Evolutionary conservation across 2,888 invertebrate genomes (phyloP).

Genomic region (Xylota segnis): DNA sequence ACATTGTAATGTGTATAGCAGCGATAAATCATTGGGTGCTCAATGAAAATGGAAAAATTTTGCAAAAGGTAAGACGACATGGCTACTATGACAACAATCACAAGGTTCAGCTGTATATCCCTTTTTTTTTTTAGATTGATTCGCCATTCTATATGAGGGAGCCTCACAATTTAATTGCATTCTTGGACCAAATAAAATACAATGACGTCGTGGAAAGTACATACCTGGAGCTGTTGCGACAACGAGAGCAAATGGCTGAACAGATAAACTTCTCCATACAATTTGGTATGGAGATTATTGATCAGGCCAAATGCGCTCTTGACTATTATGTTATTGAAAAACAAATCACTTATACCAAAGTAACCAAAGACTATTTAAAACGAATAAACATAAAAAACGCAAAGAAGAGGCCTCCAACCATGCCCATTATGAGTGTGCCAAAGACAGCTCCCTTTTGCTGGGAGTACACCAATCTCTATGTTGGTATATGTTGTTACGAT

Average conservation of each 20-base stretch:
- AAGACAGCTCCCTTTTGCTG: constrained; percentile 78
- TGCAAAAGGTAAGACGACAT: constrained; percentile 79
- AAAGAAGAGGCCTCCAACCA: constrained; percentile 77
- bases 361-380: constrained; percentile 81
- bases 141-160: constrained; percentile 83
- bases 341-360: constrained; percentile 80
- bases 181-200: constrained; percentile 83
- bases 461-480: constrained; percentile 77
- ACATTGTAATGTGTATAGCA: constrained; percentile 62
- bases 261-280: constrained; percentile 82
- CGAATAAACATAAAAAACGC: constrained; percentile 81
- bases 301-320: constrained; percentile 82
- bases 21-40: constrained; percentile 82
- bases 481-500: constrained; percentile 80
- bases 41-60: constrained; percentile 81
- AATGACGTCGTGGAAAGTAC: constrained; percentile 82
- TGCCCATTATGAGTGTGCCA: constrained; percentile 40
- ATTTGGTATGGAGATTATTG: constrained; percentile 82
- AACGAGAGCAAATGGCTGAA: constrained; percentile 82
- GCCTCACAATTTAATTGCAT: constrained; percentile 82
- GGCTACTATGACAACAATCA: constrained; percentile 3
- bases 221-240: constrained; percentile 81
- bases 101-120: not conserved
- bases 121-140: constrained; percentile 78
- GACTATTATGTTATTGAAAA: constrained; percentile 81